phyloP scores from a whole-genome alignment of 2,888 invertebrate species.

The Sepiola atlantica region DNA sequence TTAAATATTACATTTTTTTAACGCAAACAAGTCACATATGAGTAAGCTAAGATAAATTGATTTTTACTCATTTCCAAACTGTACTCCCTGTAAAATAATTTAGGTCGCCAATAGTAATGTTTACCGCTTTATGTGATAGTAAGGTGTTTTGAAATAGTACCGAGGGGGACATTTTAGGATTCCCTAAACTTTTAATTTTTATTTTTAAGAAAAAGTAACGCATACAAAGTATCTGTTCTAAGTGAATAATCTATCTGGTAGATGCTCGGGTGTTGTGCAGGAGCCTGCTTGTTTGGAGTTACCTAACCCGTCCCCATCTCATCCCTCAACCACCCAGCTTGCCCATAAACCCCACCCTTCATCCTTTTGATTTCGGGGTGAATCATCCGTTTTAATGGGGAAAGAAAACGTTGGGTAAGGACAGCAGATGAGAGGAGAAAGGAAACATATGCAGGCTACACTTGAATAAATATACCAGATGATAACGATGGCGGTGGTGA shows the following conservation, averaged over 20 bases:
- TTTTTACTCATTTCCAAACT: too few relatives aligned
- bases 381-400: not conserved
- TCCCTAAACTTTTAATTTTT: not conserved
- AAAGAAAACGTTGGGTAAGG: not conserved
- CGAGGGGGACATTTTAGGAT: too few relatives aligned
- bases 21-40: too few relatives aligned
- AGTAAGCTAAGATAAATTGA: too few relatives aligned
- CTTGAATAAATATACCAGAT: constrained; percentile 5
- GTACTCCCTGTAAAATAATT: too few relatives aligned
- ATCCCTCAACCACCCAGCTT: not conserved
- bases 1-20: too few relatives aligned
- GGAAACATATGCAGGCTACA: not conserved
- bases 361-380: not conserved
- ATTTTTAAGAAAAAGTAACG: not conserved
- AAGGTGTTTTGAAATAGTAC: too few relatives aligned
- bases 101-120: too few relatives aligned
- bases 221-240: not conserved
- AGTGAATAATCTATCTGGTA: not conserved
- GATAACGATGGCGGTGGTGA: not conserved
- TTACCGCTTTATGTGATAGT: too few relatives aligned
- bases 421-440: not conserved
- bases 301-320: not conserved
- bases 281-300: not conserved
- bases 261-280: not conserved
- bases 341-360: not conserved